These are phyloP conservation scores for Quadroppia sp. DNA, from an alignment of 2,888 invertebrate species.

Conservation along the genomic window DNA sequence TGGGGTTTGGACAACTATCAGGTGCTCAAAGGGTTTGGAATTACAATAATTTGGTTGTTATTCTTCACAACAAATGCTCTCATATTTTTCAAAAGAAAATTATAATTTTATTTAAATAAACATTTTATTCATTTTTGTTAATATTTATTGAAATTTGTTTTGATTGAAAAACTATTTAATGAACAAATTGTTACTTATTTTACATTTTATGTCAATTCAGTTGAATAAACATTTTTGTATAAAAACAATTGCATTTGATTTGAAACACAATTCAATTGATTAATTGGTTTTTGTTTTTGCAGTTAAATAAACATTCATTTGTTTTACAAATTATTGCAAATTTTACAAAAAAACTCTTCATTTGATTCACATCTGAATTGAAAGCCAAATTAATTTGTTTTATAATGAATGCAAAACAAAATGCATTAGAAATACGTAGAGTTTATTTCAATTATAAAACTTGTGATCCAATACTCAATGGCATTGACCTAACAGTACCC, in stretches of 20 bases:
- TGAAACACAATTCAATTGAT: no score
- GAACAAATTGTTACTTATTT: no score
- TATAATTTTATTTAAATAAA: conserved; percentile 2
- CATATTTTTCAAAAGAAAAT: conserved; percentile 27
- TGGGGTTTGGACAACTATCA: conserved; percentile 63
- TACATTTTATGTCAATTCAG: no score
- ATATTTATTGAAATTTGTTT: no score
- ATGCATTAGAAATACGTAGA: conserved; percentile 1
- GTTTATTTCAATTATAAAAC: conserved; percentile 25
- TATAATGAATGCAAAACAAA: conserved; percentile 1
- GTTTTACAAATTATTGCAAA: no score
- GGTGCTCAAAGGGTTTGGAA: conserved; percentile 71
- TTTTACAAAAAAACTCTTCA: no score
- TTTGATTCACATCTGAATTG: not conserved
- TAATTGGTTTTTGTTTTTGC: no score
- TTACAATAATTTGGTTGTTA: conserved; percentile 71
- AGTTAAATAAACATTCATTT: no score
- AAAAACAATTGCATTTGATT: no score
- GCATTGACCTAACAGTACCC: conserved; percentile 37
- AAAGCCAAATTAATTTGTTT: not conserved
- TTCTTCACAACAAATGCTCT: conserved; percentile 45
- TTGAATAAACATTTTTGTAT: no score
- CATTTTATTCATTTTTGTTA: not conserved
- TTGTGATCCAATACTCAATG: conserved; percentile 3
- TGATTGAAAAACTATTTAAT: no score